A percentile compares a stretch with the other conserved stretches of the same genome.
phyloP scores from a whole-genome alignment of 2,888 invertebrate genomes.

The Brachyopa scutellaris region DNA sequence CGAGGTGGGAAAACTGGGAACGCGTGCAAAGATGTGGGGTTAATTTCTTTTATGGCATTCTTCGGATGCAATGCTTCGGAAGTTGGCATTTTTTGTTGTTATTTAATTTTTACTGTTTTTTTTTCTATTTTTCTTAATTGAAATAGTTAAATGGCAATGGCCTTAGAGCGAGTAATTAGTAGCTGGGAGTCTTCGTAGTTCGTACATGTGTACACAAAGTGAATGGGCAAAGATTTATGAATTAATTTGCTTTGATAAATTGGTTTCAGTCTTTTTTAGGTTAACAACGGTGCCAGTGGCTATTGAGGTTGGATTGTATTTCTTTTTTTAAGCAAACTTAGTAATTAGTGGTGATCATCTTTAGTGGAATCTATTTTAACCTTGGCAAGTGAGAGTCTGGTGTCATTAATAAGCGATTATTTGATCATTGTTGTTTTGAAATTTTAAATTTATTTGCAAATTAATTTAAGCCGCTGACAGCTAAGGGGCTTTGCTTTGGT shows the following conservation, averaged over 20 bases:
- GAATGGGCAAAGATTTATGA: constrained; percentile 57
- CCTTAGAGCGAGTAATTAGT: constrained; percentile 63
- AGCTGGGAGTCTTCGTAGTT: background rate
- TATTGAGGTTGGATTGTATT: background rate
- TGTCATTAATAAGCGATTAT: no score
- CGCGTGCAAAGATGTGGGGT: constrained; percentile 41
- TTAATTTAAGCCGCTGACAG: no score
- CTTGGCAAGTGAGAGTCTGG: no score
- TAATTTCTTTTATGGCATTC: constrained; percentile 69
- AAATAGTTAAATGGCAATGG: constrained; percentile 57
- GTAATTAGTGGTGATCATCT: background rate
- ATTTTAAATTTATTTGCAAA: no score
- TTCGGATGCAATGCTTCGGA: constrained; percentile 54
- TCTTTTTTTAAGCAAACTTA: constrained; percentile 7
- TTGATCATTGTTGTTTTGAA: no score
- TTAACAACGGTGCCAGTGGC: constrained; percentile 22
- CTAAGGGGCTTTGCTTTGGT: no score
- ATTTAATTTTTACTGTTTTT: no score
- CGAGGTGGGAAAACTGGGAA: background rate
- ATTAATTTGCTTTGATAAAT: constrained; percentile 58
- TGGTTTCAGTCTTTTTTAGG: constrained; percentile 26
- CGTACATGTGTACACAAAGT: no score
- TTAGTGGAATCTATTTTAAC: background rate
- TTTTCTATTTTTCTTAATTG: background rate
- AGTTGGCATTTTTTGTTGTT: constrained; percentile 45